Percentiles rank a stretch among this genome's conserved stretches.
phyloP scores from a whole-genome alignment of 2,888 invertebrate genomes.

The Tortricodes alternella region DNA sequence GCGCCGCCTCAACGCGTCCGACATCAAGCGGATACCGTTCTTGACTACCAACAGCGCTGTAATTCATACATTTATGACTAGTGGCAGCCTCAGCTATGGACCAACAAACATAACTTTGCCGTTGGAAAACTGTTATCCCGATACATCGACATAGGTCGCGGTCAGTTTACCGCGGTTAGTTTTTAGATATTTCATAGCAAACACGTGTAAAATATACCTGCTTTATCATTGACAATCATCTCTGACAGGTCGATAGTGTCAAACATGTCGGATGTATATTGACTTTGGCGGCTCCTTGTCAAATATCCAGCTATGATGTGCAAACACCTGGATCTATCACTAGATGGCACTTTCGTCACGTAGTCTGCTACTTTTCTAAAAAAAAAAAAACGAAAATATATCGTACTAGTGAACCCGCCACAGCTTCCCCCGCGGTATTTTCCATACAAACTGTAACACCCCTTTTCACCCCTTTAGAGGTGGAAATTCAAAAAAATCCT shows the following conservation, averaged over 20 bases:
- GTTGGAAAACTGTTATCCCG: too few relatives aligned
- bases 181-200: too few relatives aligned
- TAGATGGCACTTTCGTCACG: slow-evolving; percentile 39
- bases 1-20: slow-evolving; percentile 32
- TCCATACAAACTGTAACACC: too few relatives aligned
- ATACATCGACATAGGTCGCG: too few relatives aligned
- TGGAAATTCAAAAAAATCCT: too few relatives aligned
- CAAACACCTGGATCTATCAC: slow-evolving; percentile 51
- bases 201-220: neutral
- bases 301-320: slow-evolving; percentile 50
- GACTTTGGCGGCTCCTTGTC: slow-evolving; percentile 20
- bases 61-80: neutral
- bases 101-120: too few relatives aligned
- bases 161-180: too few relatives aligned
- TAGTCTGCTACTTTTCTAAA: slow-evolving; percentile 44
- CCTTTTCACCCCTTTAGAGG: too few relatives aligned
- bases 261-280: slow-evolving; percentile 39
- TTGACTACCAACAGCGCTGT: slow-evolving; percentile 39
- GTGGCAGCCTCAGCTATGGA: too few relatives aligned
- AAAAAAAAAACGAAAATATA: slow-evolving; percentile 15
- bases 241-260: slow-evolving; percentile 33
- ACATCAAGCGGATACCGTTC: slow-evolving; percentile 40
- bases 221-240: slow-evolving; percentile 6
- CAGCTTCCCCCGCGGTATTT: too few relatives aligned
- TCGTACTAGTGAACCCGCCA: too few relatives aligned